These are phyloP conservation scores for Anagrus nilaparvatae DNA, from an alignment of 1,140 invertebrate genomes.

Conservation along the genomic window DNA sequence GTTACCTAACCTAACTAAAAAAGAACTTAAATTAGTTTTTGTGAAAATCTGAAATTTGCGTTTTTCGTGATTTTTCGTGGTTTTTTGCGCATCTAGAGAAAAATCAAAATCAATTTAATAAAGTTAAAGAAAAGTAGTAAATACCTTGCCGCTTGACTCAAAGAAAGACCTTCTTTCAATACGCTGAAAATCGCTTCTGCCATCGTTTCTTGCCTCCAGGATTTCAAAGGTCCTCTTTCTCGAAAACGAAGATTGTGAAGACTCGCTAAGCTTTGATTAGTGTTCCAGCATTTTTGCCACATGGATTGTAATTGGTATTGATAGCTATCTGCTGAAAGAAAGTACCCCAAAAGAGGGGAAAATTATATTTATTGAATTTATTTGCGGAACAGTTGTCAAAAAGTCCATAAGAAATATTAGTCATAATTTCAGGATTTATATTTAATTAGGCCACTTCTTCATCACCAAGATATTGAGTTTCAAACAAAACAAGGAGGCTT, in stretches of 20 bases:
- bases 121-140: neutral
- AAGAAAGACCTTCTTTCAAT: conserved; percentile 75
- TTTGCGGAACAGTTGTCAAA: no score
- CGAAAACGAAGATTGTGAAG: conserved; percentile 82
- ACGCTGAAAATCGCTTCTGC: conserved; percentile 87
- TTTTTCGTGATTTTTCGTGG: no score
- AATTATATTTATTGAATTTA: no score
- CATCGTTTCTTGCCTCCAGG: conserved; percentile 89
- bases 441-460: no score
- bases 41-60: no score
- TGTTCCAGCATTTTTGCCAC: conserved; percentile 93
- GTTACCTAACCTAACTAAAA: no score
- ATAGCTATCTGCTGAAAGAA: conserved; percentile 74
- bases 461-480: no score
- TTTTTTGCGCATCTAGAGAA: neutral
- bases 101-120: no score
- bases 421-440: no score
- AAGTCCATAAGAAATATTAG: no score
- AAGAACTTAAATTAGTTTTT: no score
- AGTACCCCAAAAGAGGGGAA: conserved; percentile 35
- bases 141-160: conserved; percentile 70
- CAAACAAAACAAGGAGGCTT: no score
- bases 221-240: conserved; percentile 83
- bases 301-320: conserved; percentile 87
- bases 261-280: conserved; percentile 74